Evolutionary conservation across 1,140 invertebrate genomes (phyloP), one percentile per base, ranked within the genome.

Genomic region (Vollenhovia emeryi): DNA sequence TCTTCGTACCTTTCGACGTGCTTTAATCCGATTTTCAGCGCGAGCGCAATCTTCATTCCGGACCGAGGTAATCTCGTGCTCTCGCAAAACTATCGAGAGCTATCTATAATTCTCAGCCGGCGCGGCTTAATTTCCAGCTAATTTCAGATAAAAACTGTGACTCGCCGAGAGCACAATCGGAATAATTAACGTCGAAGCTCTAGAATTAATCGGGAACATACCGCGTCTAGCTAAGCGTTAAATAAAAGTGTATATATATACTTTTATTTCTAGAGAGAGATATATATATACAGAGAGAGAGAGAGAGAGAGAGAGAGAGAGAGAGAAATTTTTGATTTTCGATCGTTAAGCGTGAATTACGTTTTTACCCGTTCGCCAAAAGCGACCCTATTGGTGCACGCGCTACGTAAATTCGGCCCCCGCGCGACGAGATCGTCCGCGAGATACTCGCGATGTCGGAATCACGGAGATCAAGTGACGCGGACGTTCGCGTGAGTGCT

Each of bases 401-500:
- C 18, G 30, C 13, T 52, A 27, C 27, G 40, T 48, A 36, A 36
- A 33, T 60, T 78, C 9, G 64, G 0, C 13, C 15, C 48, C 9
- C 36, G 40, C 27, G 27, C 30, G 27, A 36, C 33, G 52, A 86
- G 27, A 30, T 36, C 45, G 27, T 36, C 13, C 11, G 55, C 21
- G 11, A 8, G 24, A 15, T 11, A 43, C 36, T 24, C 15, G 40
- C 75, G 75, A 86, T 68, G 48, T 45, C 36, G 21, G 78, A 69
- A 57, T 80, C 71, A 55, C 15, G 6, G n/a, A 45, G 74, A 86
- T 80, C 86, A 86, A 66, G 9, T 40, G 52, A 75, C 45, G 55
- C 59, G 30, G 13, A 27, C 30, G 33, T 82, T 82, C 21, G 43
- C 36, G 62, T n/a, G 13, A 55, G 36, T 24, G 59, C 52, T 68